Base-by-base conservation (phyloP, 2,888 invertebrate species). In the Drosophila cognata region DNA sequence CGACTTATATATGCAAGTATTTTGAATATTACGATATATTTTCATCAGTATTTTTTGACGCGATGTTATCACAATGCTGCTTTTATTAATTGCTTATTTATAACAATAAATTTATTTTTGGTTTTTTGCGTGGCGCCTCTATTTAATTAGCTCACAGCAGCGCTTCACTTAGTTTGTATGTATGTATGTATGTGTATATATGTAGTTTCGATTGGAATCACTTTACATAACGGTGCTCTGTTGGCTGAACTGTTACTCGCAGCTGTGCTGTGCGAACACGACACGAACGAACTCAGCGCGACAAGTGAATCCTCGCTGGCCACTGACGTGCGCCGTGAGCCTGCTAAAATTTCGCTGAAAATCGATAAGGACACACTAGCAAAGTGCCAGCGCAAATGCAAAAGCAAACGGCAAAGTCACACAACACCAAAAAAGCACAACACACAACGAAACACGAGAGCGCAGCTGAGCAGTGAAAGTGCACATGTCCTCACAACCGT, bases 231-330 rank as follows among this genome's bases (percentile, higher is more conserved):
- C 87, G 89, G 57, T 38, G 74, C 65, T 73, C 74, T 81, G 78
- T 56, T 56, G 66, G 78, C 28, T 56, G 66, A 64, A 82, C 82
- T 84, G 84, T 71, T 77, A 77, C 77, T 86, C 80, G 89, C 82
- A 87, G 85, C 79, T 70, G 79, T 82, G 79, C 84, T 79, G 69
- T 71, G 69, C 77, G 79, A 81, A 84, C 81, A 88, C 84, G 91
- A 90, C 89, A 86, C 84, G 88, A 90, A 90, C 87, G 89, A 90
- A 88, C 90, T 87, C 87, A 87, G 90, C 89, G 87, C 89, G 87
- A 88, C 90, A 88, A 88, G 87, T 88, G 90, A 88, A 87, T 90
- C 87, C 84, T 84, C 74, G 85, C 77, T 57, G 74, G 60, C 74
- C 74, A 77, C 81, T 75, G 83, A 88, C 83, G 88, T 89, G 88